A percentile compares a stretch with the other conserved stretches of the same genome.
These are phyloP conservation scores for Muscidifurax raptorellus DNA, from an alignment of 1,140 invertebrate genomes.

Conservation along the genomic window DNA sequence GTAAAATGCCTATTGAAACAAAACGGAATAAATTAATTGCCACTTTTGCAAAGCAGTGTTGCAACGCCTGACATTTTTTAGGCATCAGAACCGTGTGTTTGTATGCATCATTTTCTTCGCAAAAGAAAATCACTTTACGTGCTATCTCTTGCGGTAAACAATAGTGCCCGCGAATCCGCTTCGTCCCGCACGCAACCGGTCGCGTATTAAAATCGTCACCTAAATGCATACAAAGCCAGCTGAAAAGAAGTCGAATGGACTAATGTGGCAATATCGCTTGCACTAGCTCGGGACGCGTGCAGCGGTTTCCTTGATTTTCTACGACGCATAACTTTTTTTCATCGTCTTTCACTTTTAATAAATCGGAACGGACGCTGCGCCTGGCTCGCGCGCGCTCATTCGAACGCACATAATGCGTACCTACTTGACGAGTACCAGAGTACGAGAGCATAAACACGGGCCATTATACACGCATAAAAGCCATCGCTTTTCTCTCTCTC, in stretches of 20 bases:
- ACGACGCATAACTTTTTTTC: constrained; percentile 44
- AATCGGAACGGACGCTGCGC: constrained; percentile 41
- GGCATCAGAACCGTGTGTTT: background rate
- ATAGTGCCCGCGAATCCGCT: background rate
- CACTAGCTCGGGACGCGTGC: background rate
- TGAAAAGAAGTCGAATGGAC: constrained; percentile 27
- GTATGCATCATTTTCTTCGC: background rate
- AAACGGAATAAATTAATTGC: background rate
- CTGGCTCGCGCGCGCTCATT: constrained; percentile 21
- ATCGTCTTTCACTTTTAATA: constrained; percentile 52
- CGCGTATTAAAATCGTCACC: constrained; percentile 25
- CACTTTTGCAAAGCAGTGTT: too few relatives aligned
- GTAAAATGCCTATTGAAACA: too few relatives aligned
- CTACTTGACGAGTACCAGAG: constrained; percentile 60
- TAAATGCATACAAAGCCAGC: background rate
- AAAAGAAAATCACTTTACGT: too few relatives aligned
- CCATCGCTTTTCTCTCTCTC: constrained; percentile 58
- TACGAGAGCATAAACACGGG: constrained; percentile 70
- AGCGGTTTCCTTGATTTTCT: constrained; percentile 45
- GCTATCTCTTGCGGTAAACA: background rate
- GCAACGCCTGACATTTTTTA: background rate
- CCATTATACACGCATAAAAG: constrained; percentile 73
- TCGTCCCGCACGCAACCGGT: background rate
- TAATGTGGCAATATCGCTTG: constrained; percentile 27
- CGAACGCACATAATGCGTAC: constrained; percentile 51